phyloP scores from a whole-genome alignment of 2,888 invertebrate species.

The Sinopyrophorus schimmeli region DNA sequence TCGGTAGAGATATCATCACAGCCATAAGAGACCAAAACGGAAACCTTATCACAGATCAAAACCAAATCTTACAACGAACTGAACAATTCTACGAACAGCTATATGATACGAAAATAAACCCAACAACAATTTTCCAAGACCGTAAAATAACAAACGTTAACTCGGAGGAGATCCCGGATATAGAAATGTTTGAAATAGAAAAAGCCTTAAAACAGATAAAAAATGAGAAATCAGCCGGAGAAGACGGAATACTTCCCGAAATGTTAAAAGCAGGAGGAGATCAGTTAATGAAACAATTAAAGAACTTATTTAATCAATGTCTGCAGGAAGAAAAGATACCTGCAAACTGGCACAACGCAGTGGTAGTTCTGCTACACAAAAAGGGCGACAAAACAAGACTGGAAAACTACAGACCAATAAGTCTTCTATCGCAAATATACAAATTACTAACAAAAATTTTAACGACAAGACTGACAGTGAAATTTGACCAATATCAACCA shows the following conservation, averaged over 20 bases:
- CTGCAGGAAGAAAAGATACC: background rate
- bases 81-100: constrained; percentile 2
- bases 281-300: background rate
- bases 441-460: constrained; percentile 7
- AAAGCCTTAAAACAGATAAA: background rate
- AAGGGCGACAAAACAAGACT: background rate
- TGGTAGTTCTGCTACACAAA: constrained; percentile 3
- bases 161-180: background rate
- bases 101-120: background rate
- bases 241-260: background rate
- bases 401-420: constrained; percentile 6
- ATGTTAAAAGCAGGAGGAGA: constrained; percentile 1
- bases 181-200: background rate
- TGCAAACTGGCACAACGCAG: background rate
- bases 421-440: constrained; percentile 2
- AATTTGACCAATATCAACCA: constrained; percentile 4
- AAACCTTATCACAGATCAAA: background rate
- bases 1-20: background rate
- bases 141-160: background rate
- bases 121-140: too few relatives aligned
- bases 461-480: background rate
- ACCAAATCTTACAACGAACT: background rate
- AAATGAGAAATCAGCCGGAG: background rate
- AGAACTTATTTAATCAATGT: background rate
- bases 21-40: constrained; percentile 1